phyloP scores from a whole-genome alignment of 2,113 vertebrate species.

The Myodes glareolus region DNA sequence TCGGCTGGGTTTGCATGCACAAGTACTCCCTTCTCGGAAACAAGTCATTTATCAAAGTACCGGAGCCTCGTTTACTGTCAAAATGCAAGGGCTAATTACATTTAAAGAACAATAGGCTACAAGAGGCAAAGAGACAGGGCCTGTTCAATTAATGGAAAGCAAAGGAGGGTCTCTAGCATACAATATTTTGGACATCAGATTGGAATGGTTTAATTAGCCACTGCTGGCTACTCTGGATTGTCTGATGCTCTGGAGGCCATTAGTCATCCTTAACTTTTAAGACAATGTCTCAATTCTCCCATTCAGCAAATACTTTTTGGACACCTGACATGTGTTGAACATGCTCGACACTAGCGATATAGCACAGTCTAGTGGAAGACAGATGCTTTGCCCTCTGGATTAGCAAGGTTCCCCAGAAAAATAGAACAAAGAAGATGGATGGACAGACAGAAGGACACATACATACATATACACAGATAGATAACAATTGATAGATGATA shows the following conservation, averaged over 20 bases:
- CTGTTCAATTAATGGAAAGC: constrained; percentile 61
- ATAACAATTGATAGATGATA: background rate
- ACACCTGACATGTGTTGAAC: background rate
- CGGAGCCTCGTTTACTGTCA: constrained; percentile 83
- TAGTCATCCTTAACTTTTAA: constrained; percentile 40
- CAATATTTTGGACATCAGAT: constrained; percentile 65
- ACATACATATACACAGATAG: background rate
- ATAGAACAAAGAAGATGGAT: background rate
- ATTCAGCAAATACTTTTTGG: constrained; percentile 6
- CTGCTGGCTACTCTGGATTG: background rate
- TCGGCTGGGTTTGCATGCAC: constrained; percentile 72
- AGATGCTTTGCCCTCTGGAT: background rate
- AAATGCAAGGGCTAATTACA: constrained; percentile 85
- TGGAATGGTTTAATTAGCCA: constrained; percentile 68
- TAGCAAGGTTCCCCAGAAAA: background rate
- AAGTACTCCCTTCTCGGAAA: constrained; percentile 81
- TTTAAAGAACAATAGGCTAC: constrained; percentile 81
- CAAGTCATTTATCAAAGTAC: constrained; percentile 85
- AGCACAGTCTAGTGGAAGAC: background rate
- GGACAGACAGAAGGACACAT: background rate
- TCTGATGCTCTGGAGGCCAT: constrained; percentile 48
- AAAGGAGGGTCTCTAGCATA: constrained; percentile 41
- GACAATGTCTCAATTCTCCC: background rate
- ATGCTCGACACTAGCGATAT: background rate
- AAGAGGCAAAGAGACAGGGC: constrained; percentile 73